Conservation (phyloP, 2,113 vertebrate genomes). For the Sterrhoptilus dennistouni region DNA sequence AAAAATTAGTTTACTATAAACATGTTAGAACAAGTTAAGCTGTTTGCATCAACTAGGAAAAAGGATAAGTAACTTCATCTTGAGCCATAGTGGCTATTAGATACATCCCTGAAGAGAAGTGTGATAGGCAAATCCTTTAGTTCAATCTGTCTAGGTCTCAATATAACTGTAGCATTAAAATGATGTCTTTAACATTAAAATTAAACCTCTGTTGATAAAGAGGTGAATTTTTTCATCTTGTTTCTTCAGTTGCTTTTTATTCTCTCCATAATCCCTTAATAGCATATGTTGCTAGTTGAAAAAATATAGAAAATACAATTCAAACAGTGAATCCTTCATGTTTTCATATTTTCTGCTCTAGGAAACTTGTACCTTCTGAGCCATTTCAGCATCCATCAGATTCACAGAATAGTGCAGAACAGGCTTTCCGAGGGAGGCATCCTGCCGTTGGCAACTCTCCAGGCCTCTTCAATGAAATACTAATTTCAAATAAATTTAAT, state of each 20-base stretch:
- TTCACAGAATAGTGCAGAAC: neutral
- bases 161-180: neutral
- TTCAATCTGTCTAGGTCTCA: neutral
- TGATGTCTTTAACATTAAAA: neutral
- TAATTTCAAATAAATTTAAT: slow-evolving; percentile 58
- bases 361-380: neutral
- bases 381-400: neutral
- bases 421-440: slow-evolving; percentile 15
- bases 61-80: neutral
- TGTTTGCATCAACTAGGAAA: neutral
- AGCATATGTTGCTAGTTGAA: neutral
- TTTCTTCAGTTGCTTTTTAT: neutral
- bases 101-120: neutral
- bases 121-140: neutral
- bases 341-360: neutral
- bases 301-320: neutral
- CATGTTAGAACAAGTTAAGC: neutral
- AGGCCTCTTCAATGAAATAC: slow-evolving; percentile 34
- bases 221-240: neutral
- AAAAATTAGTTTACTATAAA: neutral
- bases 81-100: neutral
- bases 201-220: neutral
- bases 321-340: neutral
- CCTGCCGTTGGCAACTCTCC: neutral
- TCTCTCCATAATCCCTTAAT: neutral